Evolutionary conservation across 2,888 invertebrate genomes (phyloP).

Genomic region (Caenorhabditis wallacei): DNA sequence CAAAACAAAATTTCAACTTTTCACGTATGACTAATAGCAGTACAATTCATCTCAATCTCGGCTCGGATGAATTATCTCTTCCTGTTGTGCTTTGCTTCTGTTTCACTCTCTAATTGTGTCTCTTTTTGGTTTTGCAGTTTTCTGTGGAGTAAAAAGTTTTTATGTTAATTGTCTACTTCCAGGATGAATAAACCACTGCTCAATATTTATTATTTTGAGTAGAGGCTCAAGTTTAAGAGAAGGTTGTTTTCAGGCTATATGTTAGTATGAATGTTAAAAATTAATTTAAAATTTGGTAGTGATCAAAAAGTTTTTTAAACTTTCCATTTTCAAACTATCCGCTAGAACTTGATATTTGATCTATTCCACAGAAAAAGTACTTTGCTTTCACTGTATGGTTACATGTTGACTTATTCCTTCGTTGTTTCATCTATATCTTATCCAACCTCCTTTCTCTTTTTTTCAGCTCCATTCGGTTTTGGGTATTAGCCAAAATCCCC

Average conservation of each 20-base stretch:
- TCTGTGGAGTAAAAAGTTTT: slow-evolving; percentile 9
- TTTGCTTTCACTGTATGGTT: not conserved
- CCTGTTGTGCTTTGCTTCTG: slow-evolving; percentile 44
- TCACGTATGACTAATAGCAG: not conserved
- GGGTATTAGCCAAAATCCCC: slow-evolving; percentile 46
- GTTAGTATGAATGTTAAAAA: no score
- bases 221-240: not conserved
- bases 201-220: slow-evolving; percentile 2
- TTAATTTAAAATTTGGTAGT: no score
- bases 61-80: not conserved
- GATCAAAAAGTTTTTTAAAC: not conserved
- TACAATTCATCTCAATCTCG: not conserved
- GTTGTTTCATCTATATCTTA: not conserved
- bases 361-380: not conserved
- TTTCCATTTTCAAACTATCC: no score
- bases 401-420: not conserved
- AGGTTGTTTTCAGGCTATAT: no score
- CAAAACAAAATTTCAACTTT: no score
- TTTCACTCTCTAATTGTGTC: slow-evolving; percentile 9
- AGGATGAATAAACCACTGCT: slow-evolving; percentile 37
- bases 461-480: slow-evolving; percentile 23
- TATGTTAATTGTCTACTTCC: slow-evolving; percentile 32
- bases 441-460: not conserved
- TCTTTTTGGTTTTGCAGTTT: slow-evolving; percentile 6
- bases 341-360: no score